Evolutionary conservation across 2,797 vertebrate genomes (phyloP).

Genomic region (Sphenodon punctatus): DNA sequence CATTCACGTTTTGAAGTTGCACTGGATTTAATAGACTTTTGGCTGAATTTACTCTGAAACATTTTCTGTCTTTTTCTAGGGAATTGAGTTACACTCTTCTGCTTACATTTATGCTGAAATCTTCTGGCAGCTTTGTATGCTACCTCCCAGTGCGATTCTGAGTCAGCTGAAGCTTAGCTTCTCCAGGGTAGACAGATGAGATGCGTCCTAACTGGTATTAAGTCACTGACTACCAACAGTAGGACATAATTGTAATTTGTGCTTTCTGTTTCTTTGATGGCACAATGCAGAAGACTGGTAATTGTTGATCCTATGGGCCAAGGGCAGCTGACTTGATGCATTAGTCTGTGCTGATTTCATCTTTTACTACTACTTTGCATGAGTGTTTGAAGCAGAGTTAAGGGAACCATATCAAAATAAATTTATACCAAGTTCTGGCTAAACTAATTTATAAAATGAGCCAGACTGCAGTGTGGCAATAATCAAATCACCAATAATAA

Average conservation of each 20-base stretch:
- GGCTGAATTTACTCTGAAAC: neutral
- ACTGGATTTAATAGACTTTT: neutral
- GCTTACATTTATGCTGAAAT: neutral
- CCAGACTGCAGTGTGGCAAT: neutral
- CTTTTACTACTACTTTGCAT: neutral
- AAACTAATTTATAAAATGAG: neutral
- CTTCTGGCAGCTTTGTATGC: accelerated
- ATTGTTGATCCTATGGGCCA: conserved; percentile 15
- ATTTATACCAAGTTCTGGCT: neutral
- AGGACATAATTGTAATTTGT: conserved; percentile 17
- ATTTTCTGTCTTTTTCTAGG: neutral
- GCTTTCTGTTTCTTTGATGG: conserved; percentile 15
- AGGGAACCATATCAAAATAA: accelerated
- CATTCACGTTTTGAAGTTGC: neutral
- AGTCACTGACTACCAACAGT: neutral
- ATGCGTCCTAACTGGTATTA: neutral
- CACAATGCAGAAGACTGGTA: conserved; percentile 10
- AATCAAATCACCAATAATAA: neutral
- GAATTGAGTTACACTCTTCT: neutral
- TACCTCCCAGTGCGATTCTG: neutral
- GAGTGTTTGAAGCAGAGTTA: neutral
- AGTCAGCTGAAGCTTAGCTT: neutral
- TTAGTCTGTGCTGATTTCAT: conserved; percentile 6
- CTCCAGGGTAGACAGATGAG: neutral
- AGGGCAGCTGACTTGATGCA: neutral